Base-by-base conservation (phyloP, 2,888 invertebrate species). In the Eucera pruinosa region DNA sequence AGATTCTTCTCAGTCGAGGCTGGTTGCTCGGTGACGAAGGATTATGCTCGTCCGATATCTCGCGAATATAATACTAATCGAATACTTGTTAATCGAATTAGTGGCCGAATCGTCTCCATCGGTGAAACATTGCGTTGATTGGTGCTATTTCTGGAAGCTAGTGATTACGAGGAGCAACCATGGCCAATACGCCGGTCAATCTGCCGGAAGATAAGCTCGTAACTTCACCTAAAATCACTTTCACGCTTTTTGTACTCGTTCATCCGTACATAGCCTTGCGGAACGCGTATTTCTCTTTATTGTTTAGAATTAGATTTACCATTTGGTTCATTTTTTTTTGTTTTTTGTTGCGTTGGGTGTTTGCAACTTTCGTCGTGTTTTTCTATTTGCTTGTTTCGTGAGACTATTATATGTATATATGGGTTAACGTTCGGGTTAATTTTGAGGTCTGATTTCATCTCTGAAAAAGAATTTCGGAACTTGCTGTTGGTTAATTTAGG, bases 171-270 rank as follows among this genome's bases (percentile, higher is more conserved):
- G 54, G 20, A 54, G n/a, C 66, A 11, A 36, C 66, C 55, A 82
- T 83, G 82, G 68, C 78, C 27, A 78, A 73, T 30, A 81, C 78
- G 20, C 65, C 83, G 61, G 7, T 68, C 43, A 70, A 65, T 71
- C 52, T 82, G 57, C 83, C 82, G 27, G 83, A 82, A 82, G 82
- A 82, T 82, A 82, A 82, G 82, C 82, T 52, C 50, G 45, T 45
- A 27, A 54, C n/a, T 23, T 23, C 36, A 23, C 3, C 15, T 47
- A 27, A 13, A 30, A 18, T 18, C 43, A 7, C 27, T 4, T 30
- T 30, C 2, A 30, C 30, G 30, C 30, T 30, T 5, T 30, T 2
- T 5, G 6, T 6, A 30, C 30, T 6, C 6, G 6, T 30, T 30
- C 30, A 30, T 6, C n/a, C n/a, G n/a, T n/a, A n/a, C n/a, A n/a